Evolutionary conservation across 2,797 vertebrate species (phyloP).

Genomic region (Epinephelus awoara): DNA sequence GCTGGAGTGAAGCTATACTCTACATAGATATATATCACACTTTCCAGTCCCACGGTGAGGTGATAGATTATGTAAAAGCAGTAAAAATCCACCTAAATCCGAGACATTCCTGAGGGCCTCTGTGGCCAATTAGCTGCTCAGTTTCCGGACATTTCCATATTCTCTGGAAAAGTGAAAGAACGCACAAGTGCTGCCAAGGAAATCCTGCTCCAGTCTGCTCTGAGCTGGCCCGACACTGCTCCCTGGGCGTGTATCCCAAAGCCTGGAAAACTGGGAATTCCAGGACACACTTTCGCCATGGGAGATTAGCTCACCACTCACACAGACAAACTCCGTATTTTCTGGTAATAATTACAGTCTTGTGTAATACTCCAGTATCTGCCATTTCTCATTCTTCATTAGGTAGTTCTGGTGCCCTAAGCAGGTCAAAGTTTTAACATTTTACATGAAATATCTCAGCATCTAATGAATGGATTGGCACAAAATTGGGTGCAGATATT

Average conservation of each 20-base stretch:
- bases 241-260: slow-evolving; percentile 66
- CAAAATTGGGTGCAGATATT: background rate
- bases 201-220: slow-evolving; percentile 73
- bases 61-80: slow-evolving; percentile 72
- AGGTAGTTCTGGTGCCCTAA: background rate
- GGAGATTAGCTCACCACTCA: slow-evolving; percentile 68
- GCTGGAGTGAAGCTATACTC: slow-evolving; percentile 50
- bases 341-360: slow-evolving; percentile 48
- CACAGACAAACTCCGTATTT: slow-evolving; percentile 50
- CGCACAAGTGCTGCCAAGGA: slow-evolving; percentile 71
- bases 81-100: slow-evolving; percentile 66
- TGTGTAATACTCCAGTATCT: slow-evolving; percentile 29
- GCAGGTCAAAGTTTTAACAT: background rate
- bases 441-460: background rate
- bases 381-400: slow-evolving; percentile 18
- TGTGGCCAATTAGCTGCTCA: slow-evolving; percentile 75
- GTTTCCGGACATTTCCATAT: slow-evolving; percentile 78
- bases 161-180: slow-evolving; percentile 77
- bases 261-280: slow-evolving; percentile 80
- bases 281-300: slow-evolving; percentile 64
- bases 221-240: slow-evolving; percentile 54
- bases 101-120: slow-evolving; percentile 74
- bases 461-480: background rate
- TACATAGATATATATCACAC: slow-evolving; percentile 69
- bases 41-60: slow-evolving; percentile 74